Evolutionary conservation across 2,888 invertebrate species (phyloP).

Genomic region (Ophion ellenae): DNA sequence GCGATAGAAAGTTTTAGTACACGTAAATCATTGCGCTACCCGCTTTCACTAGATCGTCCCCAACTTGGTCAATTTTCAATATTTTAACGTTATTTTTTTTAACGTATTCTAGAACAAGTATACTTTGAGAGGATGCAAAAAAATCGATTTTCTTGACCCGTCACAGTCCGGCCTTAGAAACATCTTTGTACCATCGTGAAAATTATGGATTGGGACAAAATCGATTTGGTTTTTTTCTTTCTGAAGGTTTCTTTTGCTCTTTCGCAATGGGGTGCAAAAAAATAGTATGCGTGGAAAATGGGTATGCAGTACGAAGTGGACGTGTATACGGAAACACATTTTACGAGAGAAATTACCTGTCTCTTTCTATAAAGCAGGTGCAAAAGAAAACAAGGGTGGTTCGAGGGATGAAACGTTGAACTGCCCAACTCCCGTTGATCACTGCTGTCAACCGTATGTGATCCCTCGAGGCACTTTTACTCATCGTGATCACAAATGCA

Average conservation of each 20-base stretch:
- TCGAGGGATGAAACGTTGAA: conserved; percentile 48
- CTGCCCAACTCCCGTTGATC: conserved; percentile 54
- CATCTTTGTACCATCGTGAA: neutral
- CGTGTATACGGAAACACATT: conserved; percentile 37
- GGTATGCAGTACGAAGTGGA: conserved; percentile 15
- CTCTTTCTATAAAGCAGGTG: conserved; percentile 47
- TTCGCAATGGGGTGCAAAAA: neutral
- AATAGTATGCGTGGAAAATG: conserved; percentile 24
- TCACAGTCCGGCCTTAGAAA: too few relatives aligned
- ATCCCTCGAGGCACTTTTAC: conserved; percentile 36
- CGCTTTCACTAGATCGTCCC: too few relatives aligned
- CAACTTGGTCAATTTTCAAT: too few relatives aligned
- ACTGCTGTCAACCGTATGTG: conserved; percentile 21
- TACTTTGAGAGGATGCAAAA: too few relatives aligned
- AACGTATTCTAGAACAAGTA: too few relatives aligned
- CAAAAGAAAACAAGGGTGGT: conserved; percentile 27
- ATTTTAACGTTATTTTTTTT: too few relatives aligned
- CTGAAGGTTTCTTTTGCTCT: neutral
- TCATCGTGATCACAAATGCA: conserved; percentile 42
- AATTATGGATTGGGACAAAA: neutral
- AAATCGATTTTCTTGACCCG: too few relatives aligned
- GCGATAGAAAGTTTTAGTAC: too few relatives aligned
- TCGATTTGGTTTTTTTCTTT: neutral
- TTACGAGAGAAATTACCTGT: conserved; percentile 54
- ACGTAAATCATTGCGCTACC: too few relatives aligned